Base-by-base conservation (phyloP, 2,113 vertebrate genomes). In the Sinocyclocheilus anshuiensis region DNA sequence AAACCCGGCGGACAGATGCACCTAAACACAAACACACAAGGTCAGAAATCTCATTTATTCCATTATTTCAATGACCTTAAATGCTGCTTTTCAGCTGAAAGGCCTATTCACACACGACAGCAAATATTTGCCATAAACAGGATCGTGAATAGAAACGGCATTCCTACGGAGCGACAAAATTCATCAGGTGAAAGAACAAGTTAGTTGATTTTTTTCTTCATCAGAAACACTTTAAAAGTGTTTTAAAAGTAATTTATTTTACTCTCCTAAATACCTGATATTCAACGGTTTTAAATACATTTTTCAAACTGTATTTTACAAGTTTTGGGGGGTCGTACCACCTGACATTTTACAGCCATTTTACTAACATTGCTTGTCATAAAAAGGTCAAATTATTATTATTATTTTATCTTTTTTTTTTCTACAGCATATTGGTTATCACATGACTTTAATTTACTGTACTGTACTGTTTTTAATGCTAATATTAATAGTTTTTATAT, bases 1-100 rank as follows among this genome's bases (percentile, higher is more conserved):
- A 96, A 98, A 83, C 98, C 98, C 9, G 96, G 95, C 1, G 89
- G 81, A 5, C 98, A 99, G 87, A 97, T 96, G 86, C 97, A 99
- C 92, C 98, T 99, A 90, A 53, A 53, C 63, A 74, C 12, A 87
- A 69, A 87, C 11, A 86, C 45, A 80, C 7, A 55, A 3, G 39
- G 45, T 33, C 75, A 77, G 10, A 42, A 10, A 42, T 39, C 39
- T 71, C 2, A 39, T 13, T 42, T 45, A 45, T 29, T 42, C 16
- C 12, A 65, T 59, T 48, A n/a, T n/a, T 12, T 71, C 5, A 69
- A 24, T 24, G 12, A 48, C 71, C 42, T 48, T 75, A 75, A 48
- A 75, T 24, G 9, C 2, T 0, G 39, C 6, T 24, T 75, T 72
- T 75, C 22, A 75, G 42, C 69, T 72, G 33, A 72, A 42, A 72